Base-by-base conservation (phyloP, 2,888 invertebrate species). In the Coelinius sp. region DNA sequence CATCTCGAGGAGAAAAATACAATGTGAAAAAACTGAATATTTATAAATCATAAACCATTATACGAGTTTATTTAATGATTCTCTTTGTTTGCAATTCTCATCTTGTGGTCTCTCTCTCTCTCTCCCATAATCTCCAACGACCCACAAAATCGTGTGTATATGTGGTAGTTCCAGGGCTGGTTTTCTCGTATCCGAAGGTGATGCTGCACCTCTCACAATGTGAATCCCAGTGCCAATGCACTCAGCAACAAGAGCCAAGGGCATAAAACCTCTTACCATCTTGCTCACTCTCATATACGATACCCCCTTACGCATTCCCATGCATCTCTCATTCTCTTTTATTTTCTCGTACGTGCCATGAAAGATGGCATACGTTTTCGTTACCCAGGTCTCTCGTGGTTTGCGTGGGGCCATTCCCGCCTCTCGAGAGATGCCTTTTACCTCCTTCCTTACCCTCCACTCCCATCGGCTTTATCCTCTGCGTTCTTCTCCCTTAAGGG, bases 241-340 rank as follows among this genome's bases (percentile, higher is more conserved):
- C 84, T 84, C 83, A 78, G 83, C 80, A 83, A 83, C 83, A 82
- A 41, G 20, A 67, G 81, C 81, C 84, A 84, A 83, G 83, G 84
- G 81, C 82, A 80, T 76, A 24, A 63, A 63, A 24, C 22, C 74
- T 74, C 52, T 31, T 24, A 10, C 49, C n/a, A 24, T 46, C 62
- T 69, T 70, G 22, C 63, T 59, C 59, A 35, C 59, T 59, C 35
- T 14, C 14, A 14, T 5, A 59, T 22, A 10, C 17, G 31, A 59
- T n/a, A n/a, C n/a, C n/a, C n/a, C 20, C 31, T 12, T 20, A 31
- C 12, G 59, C 24, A 24, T 63, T 63, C 41, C 12, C 63, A n/a
- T 63, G 63, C 41, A 41, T 72, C 41, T 44, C 44, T 63, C 17
- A 25, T 64, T 66, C 38, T 17, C 63, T 24, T n/a, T n/a, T n/a